phyloP scores from a whole-genome alignment of 2,797 vertebrate genomes.

The Picus viridis region DNA sequence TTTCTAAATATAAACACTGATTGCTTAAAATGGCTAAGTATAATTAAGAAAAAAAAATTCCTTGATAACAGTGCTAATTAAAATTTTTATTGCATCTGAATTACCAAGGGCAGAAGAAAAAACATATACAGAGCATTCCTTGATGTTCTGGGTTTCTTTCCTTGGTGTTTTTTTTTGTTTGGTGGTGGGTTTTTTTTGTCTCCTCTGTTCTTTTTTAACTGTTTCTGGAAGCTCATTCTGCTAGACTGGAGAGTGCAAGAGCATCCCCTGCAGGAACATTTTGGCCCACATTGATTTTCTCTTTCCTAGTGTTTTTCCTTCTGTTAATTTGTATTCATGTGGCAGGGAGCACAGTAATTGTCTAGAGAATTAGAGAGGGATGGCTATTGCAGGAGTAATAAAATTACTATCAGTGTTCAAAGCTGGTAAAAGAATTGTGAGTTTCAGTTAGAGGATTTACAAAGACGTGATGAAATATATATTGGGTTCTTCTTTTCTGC shows the following conservation, averaged over 20 bases:
- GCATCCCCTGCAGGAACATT: slow-evolving; percentile 65
- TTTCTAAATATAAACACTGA: not conserved
- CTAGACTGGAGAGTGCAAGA: slow-evolving; percentile 44
- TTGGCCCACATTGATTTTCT: not conserved
- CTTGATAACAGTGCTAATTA: slow-evolving; percentile 49
- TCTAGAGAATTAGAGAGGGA: slow-evolving; percentile 67
- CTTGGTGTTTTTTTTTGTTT: rapidly evolving
- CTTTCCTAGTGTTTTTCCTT: not conserved
- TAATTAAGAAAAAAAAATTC: not conserved
- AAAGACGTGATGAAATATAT: slow-evolving; percentile 60
- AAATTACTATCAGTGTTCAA: slow-evolving; percentile 68
- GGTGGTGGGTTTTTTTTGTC: rapidly evolving
- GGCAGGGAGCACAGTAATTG: slow-evolving; percentile 48
- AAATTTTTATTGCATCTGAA: slow-evolving; percentile 60
- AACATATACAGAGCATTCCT: not conserved
- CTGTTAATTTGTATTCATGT: slow-evolving; percentile 70
- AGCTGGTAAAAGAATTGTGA: slow-evolving; percentile 67
- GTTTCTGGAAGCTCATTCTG: not conserved
- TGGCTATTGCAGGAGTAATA: slow-evolving; percentile 53
- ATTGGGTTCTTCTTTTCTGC: not conserved
- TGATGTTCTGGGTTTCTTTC: not conserved
- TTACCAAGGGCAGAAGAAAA: slow-evolving; percentile 19
- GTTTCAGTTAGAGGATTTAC: slow-evolving; percentile 67
- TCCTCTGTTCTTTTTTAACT: not conserved
- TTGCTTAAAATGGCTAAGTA: not conserved